Conservation (phyloP, 2,797 vertebrate genomes). For the Myripristis murdjan region DNA sequence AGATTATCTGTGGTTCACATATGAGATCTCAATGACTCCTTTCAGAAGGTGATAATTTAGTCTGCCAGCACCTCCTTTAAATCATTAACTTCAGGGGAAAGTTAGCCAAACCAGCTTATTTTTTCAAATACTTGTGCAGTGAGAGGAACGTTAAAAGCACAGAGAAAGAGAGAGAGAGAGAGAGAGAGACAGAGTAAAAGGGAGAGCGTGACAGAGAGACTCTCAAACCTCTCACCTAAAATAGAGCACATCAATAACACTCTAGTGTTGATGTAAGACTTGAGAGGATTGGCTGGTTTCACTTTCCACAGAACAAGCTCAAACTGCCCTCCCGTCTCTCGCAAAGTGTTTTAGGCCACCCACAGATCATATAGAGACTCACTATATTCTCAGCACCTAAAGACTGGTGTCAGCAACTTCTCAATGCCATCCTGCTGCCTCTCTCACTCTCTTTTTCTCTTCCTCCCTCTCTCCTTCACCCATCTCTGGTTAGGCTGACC, state of each 20-base stretch:
- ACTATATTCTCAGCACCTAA: constrained; percentile 53
- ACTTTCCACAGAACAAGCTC: constrained; percentile 69
- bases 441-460: constrained; percentile 4
- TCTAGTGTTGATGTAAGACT: constrained; percentile 77
- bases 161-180: constrained; percentile 26
- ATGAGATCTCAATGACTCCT: constrained; percentile 71
- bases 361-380: constrained; percentile 73
- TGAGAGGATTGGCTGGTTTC: constrained; percentile 71
- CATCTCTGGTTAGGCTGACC: constrained; percentile 21
- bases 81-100: constrained; percentile 74
- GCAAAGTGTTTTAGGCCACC: constrained; percentile 70
- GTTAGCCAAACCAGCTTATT: constrained; percentile 51
- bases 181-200: constrained; percentile 8
- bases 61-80: constrained; percentile 75
- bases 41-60: constrained; percentile 76
- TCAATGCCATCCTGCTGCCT: constrained; percentile 36
- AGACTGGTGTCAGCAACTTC: constrained; percentile 66
- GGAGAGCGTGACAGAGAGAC: constrained; percentile 16
- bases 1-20: constrained; percentile 59
- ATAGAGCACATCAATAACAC: constrained; percentile 80
- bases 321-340: constrained; percentile 52
- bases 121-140: constrained; percentile 58
- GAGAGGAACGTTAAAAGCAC: constrained; percentile 54
- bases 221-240: constrained; percentile 75
- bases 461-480: constrained; percentile 4